A percentile compares a stretch with the other conserved stretches of the same genome.
Conservation (phyloP, 2,797 vertebrate genomes). For the Pantherophis alleghaniensis region DNA sequence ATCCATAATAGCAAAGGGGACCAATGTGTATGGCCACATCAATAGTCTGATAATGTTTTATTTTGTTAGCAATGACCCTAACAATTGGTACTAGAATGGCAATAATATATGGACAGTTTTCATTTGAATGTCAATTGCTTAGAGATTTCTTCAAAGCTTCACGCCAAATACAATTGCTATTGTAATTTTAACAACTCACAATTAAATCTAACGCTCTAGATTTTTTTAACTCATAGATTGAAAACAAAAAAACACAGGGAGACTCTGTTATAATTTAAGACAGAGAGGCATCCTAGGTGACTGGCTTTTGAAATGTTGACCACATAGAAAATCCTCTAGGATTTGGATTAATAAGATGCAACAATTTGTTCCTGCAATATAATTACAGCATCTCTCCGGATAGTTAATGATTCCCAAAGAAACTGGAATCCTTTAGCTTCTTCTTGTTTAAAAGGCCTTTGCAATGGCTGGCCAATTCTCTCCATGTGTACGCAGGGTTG, state of each 20-base stretch:
- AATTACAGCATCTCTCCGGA: not conserved
- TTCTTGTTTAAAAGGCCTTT: not conserved
- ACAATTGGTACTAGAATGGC: not conserved
- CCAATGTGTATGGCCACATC: not conserved
- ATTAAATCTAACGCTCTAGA: not conserved
- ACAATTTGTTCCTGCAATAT: not conserved
- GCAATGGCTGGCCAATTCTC: not conserved
- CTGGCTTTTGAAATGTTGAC: not conserved
- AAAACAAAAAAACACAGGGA: not conserved
- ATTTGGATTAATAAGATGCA: not conserved
- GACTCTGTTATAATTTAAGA: not conserved
- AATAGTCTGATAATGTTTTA: not conserved
- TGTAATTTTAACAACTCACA: not conserved
- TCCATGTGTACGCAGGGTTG: not conserved
- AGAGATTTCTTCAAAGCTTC: not conserved
- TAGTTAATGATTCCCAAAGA: not conserved
- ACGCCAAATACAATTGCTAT: not conserved
- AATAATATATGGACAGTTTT: not conserved
- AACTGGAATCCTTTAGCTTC: slow-evolving; percentile 2
- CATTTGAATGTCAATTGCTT: not conserved
- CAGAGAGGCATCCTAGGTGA: not conserved
- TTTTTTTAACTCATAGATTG: not conserved
- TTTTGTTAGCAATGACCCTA: not conserved
- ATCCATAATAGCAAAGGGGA: not conserved
- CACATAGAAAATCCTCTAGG: not conserved